A percentile compares a stretch with the other conserved stretches of the same genome.
These are phyloP conservation scores for Vesta saturnalis DNA, from an alignment of 2,888 invertebrate genomes.

Conservation along the genomic window DNA sequence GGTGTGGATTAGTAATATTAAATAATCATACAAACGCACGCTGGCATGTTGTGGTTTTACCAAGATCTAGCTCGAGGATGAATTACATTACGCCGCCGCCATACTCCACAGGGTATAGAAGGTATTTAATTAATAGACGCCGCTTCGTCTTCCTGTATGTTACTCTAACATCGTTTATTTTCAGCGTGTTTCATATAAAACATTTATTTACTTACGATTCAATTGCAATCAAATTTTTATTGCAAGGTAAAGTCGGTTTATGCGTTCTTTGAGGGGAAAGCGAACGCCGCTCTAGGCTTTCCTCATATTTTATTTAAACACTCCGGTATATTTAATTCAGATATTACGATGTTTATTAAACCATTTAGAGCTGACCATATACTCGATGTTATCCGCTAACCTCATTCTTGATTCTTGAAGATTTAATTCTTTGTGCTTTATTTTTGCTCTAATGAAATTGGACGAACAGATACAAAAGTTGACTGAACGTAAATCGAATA, in stretches of 20 bases:
- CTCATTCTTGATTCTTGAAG: too few species aligned
- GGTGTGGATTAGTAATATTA: conserved; percentile 39
- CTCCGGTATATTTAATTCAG: conserved; percentile 7
- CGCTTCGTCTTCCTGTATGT: conserved; percentile 18
- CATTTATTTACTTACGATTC: conserved; percentile 17
- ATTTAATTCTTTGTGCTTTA: too few species aligned
- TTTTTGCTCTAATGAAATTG: too few species aligned
- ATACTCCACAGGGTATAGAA: conserved; percentile 12
- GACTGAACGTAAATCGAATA: too few species aligned
- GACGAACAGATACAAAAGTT: too few species aligned
- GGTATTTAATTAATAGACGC: conserved; percentile 28
- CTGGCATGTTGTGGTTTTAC: conserved; percentile 27
- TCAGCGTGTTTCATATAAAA: background rate
- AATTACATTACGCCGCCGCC: conserved; percentile 29
- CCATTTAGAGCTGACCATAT: conserved; percentile 11
- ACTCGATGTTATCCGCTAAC: background rate
- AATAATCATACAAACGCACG: conserved; percentile 33
- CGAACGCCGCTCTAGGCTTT: conserved; percentile 1
- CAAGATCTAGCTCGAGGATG: conserved; percentile 17
- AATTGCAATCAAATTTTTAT: conserved; percentile 14
- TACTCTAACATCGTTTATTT: conserved; percentile 4
- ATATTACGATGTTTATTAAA: conserved; percentile 3
- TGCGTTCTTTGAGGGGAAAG: background rate
- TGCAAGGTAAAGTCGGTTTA: conserved; percentile 8
- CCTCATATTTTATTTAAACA: conserved; percentile 5